Conservation (phyloP, 2,888 invertebrate genomes). For the Callyntrura sp. region DNA sequence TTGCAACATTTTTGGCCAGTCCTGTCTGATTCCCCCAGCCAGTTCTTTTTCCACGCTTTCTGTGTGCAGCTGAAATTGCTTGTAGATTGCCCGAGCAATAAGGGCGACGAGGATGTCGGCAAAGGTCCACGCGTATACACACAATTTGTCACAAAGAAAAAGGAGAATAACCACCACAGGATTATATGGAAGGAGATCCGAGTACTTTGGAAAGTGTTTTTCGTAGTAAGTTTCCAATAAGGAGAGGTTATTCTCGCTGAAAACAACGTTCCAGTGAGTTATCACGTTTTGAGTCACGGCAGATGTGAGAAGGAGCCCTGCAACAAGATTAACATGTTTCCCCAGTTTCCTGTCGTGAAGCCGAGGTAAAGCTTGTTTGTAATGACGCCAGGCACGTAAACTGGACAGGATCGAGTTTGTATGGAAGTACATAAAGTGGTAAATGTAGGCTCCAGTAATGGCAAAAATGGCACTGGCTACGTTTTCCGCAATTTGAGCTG, state of each 20-base stretch:
- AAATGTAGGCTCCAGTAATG: not conserved
- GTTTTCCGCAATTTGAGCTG: not conserved
- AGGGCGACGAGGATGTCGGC: conserved; percentile 78
- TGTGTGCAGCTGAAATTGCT: conserved; percentile 77
- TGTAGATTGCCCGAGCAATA: conserved; percentile 74
- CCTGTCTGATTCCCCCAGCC: no score
- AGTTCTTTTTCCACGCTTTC: no score
- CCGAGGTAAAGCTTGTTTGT: not conserved
- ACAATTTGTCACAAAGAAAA: conserved; percentile 79
- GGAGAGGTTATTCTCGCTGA: not conserved
- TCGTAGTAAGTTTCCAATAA: conserved; percentile 20
- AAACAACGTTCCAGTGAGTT: conserved; percentile 10
- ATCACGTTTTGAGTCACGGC: not conserved
- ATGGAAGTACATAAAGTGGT: not conserved
- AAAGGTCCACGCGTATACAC: conserved; percentile 80
- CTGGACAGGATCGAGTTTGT: not conserved
- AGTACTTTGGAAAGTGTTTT: conserved; percentile 10
- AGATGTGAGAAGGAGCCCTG: not conserved
- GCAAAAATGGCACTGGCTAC: conserved; percentile 8
- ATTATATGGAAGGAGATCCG: conserved; percentile 73
- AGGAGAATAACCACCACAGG: conserved; percentile 53
- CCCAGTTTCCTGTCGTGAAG: not conserved
- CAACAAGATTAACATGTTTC: not conserved
- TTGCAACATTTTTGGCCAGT: not conserved
- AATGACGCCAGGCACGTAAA: not conserved